Conservation (phyloP, 1,140 invertebrate species). For the Heliconius melpomene region DNA sequence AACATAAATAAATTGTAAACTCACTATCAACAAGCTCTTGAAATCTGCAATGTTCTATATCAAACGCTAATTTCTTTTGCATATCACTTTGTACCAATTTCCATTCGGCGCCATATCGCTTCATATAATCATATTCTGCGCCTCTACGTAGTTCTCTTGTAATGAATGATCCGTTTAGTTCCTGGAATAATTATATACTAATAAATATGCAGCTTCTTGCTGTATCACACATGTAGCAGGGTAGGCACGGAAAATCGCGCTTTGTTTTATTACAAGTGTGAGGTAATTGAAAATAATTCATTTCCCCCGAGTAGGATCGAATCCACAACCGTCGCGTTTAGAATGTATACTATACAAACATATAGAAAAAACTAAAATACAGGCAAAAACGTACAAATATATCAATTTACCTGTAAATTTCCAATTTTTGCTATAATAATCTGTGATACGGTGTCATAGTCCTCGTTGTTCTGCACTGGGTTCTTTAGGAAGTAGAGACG, state of each 20-base stretch:
- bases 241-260: no score
- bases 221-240: no score
- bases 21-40: slow-evolving; percentile 81
- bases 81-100: slow-evolving; percentile 80
- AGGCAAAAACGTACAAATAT: not conserved
- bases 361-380: no score
- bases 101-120: slow-evolving; percentile 89
- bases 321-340: no score
- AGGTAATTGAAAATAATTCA: no score
- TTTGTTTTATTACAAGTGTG: no score
- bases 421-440: slow-evolving; percentile 88
- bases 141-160: slow-evolving; percentile 86
- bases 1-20: slow-evolving; percentile 21
- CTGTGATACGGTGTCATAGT: slow-evolving; percentile 87
- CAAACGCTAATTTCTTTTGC: slow-evolving; percentile 82
- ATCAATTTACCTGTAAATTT: slow-evolving; percentile 79
- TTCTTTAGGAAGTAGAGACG: slow-evolving; percentile 88
- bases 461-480: slow-evolving; percentile 86
- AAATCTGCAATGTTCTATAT: slow-evolving; percentile 88
- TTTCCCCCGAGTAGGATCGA: no score
- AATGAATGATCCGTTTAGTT: slow-evolving; percentile 87
- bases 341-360: no score
- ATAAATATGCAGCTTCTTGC: no score
- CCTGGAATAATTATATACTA: slow-evolving; percentile 56
- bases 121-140: slow-evolving; percentile 94